phyloP scores from a whole-genome alignment of 2,888 invertebrate species.

The Pachliopta kotzebuea region DNA sequence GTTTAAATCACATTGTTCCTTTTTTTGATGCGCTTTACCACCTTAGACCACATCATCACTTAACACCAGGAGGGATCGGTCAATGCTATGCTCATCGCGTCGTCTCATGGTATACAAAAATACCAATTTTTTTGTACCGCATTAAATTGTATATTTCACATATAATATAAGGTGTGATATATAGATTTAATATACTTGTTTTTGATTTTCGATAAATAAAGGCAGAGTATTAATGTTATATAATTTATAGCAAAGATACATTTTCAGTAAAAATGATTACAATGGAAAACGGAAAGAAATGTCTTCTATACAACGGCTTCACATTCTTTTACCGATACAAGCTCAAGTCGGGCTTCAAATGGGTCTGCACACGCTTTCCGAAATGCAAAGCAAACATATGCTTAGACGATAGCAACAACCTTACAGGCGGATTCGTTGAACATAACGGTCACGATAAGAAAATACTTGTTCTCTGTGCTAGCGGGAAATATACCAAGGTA shows the following conservation, averaged over 20 bases:
- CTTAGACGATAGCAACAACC: constrained; percentile 40
- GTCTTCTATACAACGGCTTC: constrained; percentile 36
- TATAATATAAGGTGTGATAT: too few species aligned
- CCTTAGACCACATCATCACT: too few species aligned
- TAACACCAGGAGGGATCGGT: too few species aligned
- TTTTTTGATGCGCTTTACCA: too few species aligned
- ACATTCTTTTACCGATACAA: constrained; percentile 40
- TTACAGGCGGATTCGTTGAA: constrained; percentile 34
- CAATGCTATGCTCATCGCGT: too few species aligned
- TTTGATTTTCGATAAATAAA: too few species aligned
- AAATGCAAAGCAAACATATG: constrained; percentile 40
- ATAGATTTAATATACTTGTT: too few species aligned
- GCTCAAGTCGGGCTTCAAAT: constrained; percentile 33
- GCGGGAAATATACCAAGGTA: constrained; percentile 30
- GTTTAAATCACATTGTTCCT: too few species aligned
- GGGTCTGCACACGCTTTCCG: constrained; percentile 40
- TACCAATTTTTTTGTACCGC: too few species aligned
- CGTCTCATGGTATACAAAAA: too few species aligned
- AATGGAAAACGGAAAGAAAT: constrained; percentile 35
- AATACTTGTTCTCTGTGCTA: constrained; percentile 14
- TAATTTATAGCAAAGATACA: background rate
- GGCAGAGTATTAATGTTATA: background rate
- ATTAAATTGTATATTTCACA: too few species aligned
- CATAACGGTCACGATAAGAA: constrained; percentile 41
- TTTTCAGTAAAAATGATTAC: constrained; percentile 34